Conservation (phyloP, 2,113 vertebrate genomes). For the Ceratotherium simum region DNA sequence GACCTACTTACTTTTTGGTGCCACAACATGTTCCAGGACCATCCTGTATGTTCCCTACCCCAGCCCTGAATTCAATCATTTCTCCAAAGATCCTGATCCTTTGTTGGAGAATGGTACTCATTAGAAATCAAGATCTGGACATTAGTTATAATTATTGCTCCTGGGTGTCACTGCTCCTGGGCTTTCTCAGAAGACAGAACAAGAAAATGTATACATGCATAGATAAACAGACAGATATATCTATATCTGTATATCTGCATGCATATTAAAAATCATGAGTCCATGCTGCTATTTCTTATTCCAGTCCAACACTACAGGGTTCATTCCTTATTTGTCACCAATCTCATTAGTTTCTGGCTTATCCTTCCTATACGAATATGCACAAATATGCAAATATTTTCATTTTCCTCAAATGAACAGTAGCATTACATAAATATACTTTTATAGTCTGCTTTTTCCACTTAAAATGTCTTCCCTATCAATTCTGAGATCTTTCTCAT, state of each 20-base stretch:
- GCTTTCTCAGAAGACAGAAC: background rate
- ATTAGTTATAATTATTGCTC: background rate
- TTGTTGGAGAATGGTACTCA: background rate
- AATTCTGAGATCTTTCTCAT: background rate
- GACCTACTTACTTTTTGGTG: background rate
- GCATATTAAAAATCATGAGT: background rate
- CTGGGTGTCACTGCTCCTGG: background rate
- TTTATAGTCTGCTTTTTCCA: background rate
- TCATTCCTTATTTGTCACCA: background rate
- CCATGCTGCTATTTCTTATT: background rate
- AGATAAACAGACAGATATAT: background rate
- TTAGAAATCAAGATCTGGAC: background rate
- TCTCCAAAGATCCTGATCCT: background rate
- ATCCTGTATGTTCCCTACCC: background rate
- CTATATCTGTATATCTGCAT: background rate
- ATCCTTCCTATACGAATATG: background rate
- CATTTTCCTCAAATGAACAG: background rate
- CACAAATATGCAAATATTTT: background rate
- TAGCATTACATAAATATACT: background rate
- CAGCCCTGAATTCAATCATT: background rate
- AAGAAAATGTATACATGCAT: background rate
- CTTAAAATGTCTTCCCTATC: background rate
- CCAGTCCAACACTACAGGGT: background rate
- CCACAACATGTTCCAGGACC: background rate
- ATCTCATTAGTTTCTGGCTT: background rate